Evolutionary conservation across 2,888 invertebrate species (phyloP), one percentile per base, ranked within the genome.

Genomic region (Caenorhabditis sp.): DNA sequence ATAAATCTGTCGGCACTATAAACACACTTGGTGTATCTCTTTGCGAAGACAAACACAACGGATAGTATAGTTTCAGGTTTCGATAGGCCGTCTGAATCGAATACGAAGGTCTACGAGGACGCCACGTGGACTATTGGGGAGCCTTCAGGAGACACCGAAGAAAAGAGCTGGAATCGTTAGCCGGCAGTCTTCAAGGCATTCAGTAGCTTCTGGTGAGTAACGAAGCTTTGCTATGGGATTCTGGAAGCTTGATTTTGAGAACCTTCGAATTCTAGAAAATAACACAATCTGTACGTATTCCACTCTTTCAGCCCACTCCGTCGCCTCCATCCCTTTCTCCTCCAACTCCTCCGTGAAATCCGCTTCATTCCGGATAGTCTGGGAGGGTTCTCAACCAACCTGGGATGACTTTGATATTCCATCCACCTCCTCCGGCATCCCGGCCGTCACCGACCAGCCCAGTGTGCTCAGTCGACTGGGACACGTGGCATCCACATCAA

Each of bases 361-460:
- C 2, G 88, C 87, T 2, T 86, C 88, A 6, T 77, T 88, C 19
- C 85, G 76, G 59, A 82, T 89, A 14, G 84, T 89, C 24, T 89
- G 87, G 87, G 88, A 89, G 77, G 86, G 85, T 19, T 80, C 77
- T 26, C 85, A 86, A 56, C 85, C 85, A 8, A 54, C 75, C 12
- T 89, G 88, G 88, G 88, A 89, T 56, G 88, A 89, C 41, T 89
- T 86, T 63, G 88, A 83, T 24, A 70, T 61, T 12, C 76, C 72
- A 8, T 31, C 61, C 59, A 74, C 72, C 2, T 74, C 72, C 7
- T 22, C 68, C 12, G 69, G 68, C 10, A 24, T 35, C 10, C 66
- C 64, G 16, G 47, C 47, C 19, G 19, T 47, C 47, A 19, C 47
- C 6, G 47, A 24, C 6, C 79, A 69, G 19, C 80, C 83, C 16